Evolutionary conservation across 2,797 vertebrate genomes (phyloP).

Genomic region (Fringilla coelebs): DNA sequence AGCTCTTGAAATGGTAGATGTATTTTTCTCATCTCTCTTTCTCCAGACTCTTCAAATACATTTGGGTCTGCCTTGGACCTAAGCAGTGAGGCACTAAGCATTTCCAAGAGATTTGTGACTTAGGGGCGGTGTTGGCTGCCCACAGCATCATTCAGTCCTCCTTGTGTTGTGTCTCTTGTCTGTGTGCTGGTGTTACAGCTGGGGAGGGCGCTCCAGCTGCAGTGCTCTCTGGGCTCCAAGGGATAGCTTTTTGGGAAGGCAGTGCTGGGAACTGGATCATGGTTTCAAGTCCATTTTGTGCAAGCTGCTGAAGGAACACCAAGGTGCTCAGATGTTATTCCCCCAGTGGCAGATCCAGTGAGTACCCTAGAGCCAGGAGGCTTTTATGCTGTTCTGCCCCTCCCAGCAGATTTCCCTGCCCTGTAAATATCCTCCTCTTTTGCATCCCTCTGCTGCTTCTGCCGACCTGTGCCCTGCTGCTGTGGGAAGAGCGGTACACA

Average conservation of each 20-base stretch:
- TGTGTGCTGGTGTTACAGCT: not conserved
- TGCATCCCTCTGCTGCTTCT: not conserved
- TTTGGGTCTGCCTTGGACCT: not conserved
- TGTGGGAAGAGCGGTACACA: rapidly evolving
- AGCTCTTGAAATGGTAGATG: not conserved
- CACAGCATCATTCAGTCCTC: not conserved
- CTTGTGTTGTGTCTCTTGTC: not conserved
- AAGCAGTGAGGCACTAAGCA: not conserved
- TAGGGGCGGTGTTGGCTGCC: not conserved
- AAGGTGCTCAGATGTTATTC: not conserved
- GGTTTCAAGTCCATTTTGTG: not conserved
- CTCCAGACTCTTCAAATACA: not conserved
- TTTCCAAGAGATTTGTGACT: not conserved
- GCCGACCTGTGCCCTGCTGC: not conserved
- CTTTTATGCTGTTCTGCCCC: not conserved
- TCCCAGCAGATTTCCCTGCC: not conserved
- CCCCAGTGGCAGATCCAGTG: not conserved
- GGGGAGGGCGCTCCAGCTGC: not conserved
- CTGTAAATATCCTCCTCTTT: not conserved
- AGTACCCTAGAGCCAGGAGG: not conserved
- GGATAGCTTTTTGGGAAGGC: not conserved
- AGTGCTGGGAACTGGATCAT: not conserved
- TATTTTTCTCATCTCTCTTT: not conserved
- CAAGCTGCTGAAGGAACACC: not conserved
- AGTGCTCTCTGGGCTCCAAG: not conserved